These are phyloP conservation scores for Stercorarius parasiticus DNA, from an alignment of 2,113 vertebrate species.

Conservation along the genomic window DNA sequence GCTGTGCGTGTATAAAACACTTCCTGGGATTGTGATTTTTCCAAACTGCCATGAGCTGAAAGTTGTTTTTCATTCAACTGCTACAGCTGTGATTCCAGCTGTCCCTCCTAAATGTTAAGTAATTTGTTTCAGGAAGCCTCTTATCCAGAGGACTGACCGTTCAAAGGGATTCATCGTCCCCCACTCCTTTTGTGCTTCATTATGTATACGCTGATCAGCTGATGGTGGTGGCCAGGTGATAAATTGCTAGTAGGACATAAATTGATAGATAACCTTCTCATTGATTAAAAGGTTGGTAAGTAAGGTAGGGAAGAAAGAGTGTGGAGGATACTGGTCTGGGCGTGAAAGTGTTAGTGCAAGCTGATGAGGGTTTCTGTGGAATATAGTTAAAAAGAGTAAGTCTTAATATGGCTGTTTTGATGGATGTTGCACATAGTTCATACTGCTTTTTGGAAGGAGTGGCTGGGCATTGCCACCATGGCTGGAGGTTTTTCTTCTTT, in stretches of 20 bases:
- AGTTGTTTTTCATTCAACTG: not conserved
- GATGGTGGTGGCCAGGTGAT: not conserved
- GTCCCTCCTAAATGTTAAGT: not conserved
- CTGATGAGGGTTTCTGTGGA: not conserved
- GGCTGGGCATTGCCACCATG: not conserved
- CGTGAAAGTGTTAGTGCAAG: not conserved
- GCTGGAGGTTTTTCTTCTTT: not conserved
- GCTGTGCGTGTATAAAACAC: not conserved
- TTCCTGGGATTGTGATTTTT: slow-evolving; percentile 6
- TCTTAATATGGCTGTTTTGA: not conserved
- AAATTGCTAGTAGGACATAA: not conserved
- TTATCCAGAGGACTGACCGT: not conserved
- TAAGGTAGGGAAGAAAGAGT: not conserved
- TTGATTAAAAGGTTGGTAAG: not conserved
- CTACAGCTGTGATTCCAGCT: slow-evolving; percentile 27
- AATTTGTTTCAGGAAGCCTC: slow-evolving; percentile 5
- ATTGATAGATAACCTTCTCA: not conserved
- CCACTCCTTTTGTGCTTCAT: not conserved
- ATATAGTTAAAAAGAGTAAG: not conserved
- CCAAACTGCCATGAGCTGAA: not conserved
- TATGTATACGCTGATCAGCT: not conserved
- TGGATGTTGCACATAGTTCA: not conserved
- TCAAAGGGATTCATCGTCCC: not conserved
- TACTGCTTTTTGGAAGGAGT: not conserved
- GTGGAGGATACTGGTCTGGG: not conserved